Percentiles rank a stretch among this genome's conserved stretches.
Conservation (phyloP, 2,113 vertebrate species). For the Syrrhaptes paradoxus region DNA sequence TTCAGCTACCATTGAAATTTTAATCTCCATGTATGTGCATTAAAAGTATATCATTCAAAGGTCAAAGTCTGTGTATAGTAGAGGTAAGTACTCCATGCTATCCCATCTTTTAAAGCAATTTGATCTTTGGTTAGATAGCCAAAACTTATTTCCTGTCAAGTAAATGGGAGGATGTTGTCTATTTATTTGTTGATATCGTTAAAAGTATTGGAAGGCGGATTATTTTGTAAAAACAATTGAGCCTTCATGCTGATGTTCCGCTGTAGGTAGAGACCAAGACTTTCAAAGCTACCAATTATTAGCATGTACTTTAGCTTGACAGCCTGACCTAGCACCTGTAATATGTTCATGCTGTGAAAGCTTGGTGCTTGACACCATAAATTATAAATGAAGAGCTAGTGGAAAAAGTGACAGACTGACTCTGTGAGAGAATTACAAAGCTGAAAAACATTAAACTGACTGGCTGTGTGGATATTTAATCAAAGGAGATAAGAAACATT, state of each 20-base stretch:
- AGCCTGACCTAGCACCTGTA: slow-evolving; percentile 66
- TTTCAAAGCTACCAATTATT: slow-evolving; percentile 50
- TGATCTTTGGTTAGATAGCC: background rate
- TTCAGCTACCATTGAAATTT: background rate
- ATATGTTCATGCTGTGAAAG: slow-evolving; percentile 60
- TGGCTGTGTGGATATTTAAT: slow-evolving; percentile 19
- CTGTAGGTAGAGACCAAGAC: background rate
- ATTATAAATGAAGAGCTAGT: slow-evolving; percentile 70
- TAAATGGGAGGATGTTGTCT: background rate
- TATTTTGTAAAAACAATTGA: background rate
- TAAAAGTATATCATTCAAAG: background rate
- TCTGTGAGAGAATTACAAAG: slow-evolving; percentile 22
- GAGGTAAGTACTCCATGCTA: background rate
- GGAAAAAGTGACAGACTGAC: slow-evolving; percentile 46
- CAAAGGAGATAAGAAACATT: slow-evolving; percentile 15
- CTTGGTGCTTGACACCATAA: slow-evolving; percentile 63
- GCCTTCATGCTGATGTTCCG: background rate
- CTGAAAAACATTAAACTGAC: slow-evolving; percentile 33
- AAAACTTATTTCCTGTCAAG: background rate
- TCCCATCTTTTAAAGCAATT: slow-evolving; percentile 9
- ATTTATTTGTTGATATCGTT: background rate
- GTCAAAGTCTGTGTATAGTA: background rate
- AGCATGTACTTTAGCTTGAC: slow-evolving; percentile 52
- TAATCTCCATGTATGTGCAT: background rate
- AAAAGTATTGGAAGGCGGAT: background rate